A percentile compares a stretch with the other conserved stretches of the same genome.
These are phyloP conservation scores for Drosophila bocki DNA, from an alignment of 1,140 invertebrate genomes.

Conservation along the genomic window DNA sequence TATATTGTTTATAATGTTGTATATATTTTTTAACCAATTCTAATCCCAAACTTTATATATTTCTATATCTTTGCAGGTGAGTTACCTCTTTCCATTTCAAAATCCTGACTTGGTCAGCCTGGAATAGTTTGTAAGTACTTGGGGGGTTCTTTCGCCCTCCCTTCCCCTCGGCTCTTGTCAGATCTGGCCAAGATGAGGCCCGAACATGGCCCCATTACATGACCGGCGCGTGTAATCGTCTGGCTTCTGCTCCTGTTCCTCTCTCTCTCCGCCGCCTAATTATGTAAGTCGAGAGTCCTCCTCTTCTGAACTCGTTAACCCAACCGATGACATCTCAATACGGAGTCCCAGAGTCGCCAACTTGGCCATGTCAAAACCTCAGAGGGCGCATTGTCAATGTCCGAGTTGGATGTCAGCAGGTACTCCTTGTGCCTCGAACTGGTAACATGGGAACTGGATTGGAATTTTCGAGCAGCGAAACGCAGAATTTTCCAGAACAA, in stretches of 20 bases:
- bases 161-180: slow-evolving; percentile 28
- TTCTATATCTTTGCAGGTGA: slow-evolving; percentile 67
- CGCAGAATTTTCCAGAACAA: slow-evolving; percentile 72
- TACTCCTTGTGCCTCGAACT: not conserved
- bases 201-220: slow-evolving; percentile 75
- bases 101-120: not conserved
- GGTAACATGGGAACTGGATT: slow-evolving; percentile 40
- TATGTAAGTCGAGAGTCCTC: slow-evolving; percentile 48
- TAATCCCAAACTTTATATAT: not conserved
- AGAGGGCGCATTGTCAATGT: slow-evolving; percentile 79
- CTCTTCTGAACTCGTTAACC: slow-evolving; percentile 57
- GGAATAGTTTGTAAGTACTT: not conserved
- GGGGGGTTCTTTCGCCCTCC: slow-evolving; percentile 17
- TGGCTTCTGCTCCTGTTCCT: slow-evolving; percentile 4
- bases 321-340: slow-evolving; percentile 78
- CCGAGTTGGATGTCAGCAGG: slow-evolving; percentile 65
- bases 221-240: slow-evolving; percentile 73
- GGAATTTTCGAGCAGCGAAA: slow-evolving; percentile 49
- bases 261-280: slow-evolving; percentile 55
- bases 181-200: slow-evolving; percentile 23
- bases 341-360: slow-evolving; percentile 23
- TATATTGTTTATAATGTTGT: too few relatives aligned
- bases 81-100: slow-evolving; percentile 9
- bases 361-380: slow-evolving; percentile 70
- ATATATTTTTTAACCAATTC: too few relatives aligned